A percentile compares a stretch with the other conserved stretches of the same genome.
Evolutionary conservation across 1,140 invertebrate species (phyloP).

Genomic region (Coelopa frigida): DNA sequence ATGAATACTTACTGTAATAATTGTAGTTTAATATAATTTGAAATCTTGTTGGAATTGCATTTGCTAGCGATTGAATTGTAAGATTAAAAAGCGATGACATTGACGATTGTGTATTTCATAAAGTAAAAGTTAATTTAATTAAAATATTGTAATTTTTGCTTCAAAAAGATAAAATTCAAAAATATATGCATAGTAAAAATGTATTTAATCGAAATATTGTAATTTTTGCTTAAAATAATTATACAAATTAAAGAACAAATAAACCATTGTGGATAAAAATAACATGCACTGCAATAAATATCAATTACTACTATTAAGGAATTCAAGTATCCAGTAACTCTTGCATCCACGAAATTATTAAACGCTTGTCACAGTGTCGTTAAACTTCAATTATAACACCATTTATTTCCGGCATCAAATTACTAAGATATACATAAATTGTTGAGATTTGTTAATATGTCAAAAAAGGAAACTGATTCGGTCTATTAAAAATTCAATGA

Average conservation of each 20-base stretch:
- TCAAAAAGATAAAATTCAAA: background rate
- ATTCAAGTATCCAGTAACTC: too few relatives aligned
- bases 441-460: conserved; percentile 3
- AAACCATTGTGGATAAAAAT: background rate
- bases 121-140: too few relatives aligned
- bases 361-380: too few relatives aligned
- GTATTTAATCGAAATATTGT: conserved; percentile 1
- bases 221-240: conserved; percentile 1
- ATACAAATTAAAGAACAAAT: background rate
- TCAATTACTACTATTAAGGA: conserved; percentile 2
- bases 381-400: too few relatives aligned
- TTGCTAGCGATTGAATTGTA: conserved; percentile 3
- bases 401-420: too few relatives aligned
- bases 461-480: background rate
- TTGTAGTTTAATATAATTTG: too few relatives aligned
- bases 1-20: too few relatives aligned
- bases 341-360: too few relatives aligned
- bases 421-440: too few relatives aligned
- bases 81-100: background rate
- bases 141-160: background rate
- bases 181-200: background rate
- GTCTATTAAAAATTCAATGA: conserved; percentile 1
- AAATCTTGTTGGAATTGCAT: too few relatives aligned
- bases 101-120: too few relatives aligned
- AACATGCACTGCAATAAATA: background rate